A percentile compares a stretch with the other conserved stretches of the same genome.
Evolutionary conservation across 1,140 invertebrate genomes (phyloP).

Genomic region (Gryon sp.): DNA sequence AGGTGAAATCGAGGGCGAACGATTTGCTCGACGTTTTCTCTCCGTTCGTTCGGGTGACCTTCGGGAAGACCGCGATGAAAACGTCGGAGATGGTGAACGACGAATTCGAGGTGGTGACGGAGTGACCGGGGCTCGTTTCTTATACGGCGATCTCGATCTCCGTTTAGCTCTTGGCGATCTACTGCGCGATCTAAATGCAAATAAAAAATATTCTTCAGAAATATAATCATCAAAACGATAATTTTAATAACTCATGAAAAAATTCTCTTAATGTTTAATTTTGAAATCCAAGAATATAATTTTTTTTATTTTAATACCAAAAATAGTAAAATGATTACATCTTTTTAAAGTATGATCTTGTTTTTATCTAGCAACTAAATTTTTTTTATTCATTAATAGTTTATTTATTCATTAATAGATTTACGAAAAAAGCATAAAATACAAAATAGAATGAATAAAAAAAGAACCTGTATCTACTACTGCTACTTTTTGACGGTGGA

Average conservation of each 20-base stretch:
- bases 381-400: no score
- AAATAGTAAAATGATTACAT: no score
- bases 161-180: constrained; percentile 76
- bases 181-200: constrained; percentile 74
- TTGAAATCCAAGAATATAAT: no score
- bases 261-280: no score
- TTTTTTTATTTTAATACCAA: no score
- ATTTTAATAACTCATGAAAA: no score
- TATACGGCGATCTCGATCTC: constrained; percentile 75
- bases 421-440: no score
- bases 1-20: constrained; percentile 75
- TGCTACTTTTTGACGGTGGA: constrained; percentile 65
- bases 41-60: constrained; percentile 74
- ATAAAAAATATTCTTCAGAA: neutral
- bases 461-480: constrained; percentile 71
- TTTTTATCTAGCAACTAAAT: no score
- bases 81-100: constrained; percentile 75
- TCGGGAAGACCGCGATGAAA: constrained; percentile 71
- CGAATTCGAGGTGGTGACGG: constrained; percentile 78
- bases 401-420: no score
- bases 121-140: constrained; percentile 74
- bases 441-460: constrained; percentile 10
- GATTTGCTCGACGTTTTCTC: constrained; percentile 69
- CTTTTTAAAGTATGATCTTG: no score
- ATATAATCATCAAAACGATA: neutral